Base-by-base conservation (phyloP, 2,113 vertebrate genomes). In the Poecile atricapillus region DNA sequence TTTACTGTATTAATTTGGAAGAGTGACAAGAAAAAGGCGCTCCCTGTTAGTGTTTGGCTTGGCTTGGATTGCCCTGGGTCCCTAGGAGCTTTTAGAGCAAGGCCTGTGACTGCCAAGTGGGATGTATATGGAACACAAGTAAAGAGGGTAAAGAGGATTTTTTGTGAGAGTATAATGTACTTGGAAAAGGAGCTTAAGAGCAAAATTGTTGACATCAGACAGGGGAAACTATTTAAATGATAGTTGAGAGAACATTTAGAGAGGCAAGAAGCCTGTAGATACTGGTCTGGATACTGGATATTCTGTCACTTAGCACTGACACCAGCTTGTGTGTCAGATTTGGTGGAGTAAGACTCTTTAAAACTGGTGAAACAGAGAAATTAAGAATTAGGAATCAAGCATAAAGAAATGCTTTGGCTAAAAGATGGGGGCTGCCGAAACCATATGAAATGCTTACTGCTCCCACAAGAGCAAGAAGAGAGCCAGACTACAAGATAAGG, bases 11-110 rank as follows among this genome's bases (percentile, higher is more conserved):
- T 9, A 37, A 30, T 28, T 55, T 46, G 22, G 7, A 55, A 58
- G 46, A 11, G 7, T 2, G 19, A 14, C 5, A 22, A 30, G 50
- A 27, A 60, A 19, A 24, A 39, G 37, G 24, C 0, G 0, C 6
- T 5, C 11, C 1, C 0, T 15, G 11, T 30, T 37, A n/a, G 30
- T 1, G 0, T 75, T 73, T 43, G 33, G 10, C 37, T 69, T 2
- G 7, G 41, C 44, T 15, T 31, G 27, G 7, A 3, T 47, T 74
- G 43, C 58, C 11, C 11, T 2, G 6, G 7, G 10, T 63, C 31
- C 28, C 10, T 13, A 12, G 28, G 43, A 71, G 25, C 4, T 63
- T 10, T 27, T 49, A 91, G 25, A 49, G 28, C 28, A 24, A 55
- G 33, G 25, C 19, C 39, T 85, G 25, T 43, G 47, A 2, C 21